phyloP scores from a whole-genome alignment of 1,140 invertebrate species.

The Camponotus vicinus region DNA sequence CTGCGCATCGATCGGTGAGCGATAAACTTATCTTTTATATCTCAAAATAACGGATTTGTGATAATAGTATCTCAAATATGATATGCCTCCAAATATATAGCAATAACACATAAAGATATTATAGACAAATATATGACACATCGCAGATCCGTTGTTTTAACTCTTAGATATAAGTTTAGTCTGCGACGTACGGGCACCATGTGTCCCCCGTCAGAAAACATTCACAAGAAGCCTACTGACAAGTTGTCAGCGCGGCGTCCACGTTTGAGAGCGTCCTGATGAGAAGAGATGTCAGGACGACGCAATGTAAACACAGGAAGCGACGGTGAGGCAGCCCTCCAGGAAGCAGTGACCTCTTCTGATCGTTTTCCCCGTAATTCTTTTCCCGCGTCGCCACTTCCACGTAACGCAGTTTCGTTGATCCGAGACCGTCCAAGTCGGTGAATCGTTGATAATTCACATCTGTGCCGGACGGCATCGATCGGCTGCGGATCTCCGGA shows the following conservation, averaged over 20 bases:
- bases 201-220: slow-evolving; percentile 77
- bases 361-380: slow-evolving; percentile 60
- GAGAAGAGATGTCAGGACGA: slow-evolving; percentile 77
- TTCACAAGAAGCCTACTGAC: slow-evolving; percentile 75
- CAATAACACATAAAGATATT: too few relatives aligned
- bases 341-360: slow-evolving; percentile 73
- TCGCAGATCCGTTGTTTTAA: too few relatives aligned
- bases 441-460: slow-evolving; percentile 68
- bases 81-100: too few relatives aligned
- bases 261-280: slow-evolving; percentile 68
- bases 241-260: slow-evolving; percentile 77
- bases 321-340: slow-evolving; percentile 75
- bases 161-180: slow-evolving; percentile 66
- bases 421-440: not conserved
- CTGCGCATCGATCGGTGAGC: too few relatives aligned
- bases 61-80: too few relatives aligned
- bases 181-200: slow-evolving; percentile 75
- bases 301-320: slow-evolving; percentile 81
- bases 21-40: too few relatives aligned
- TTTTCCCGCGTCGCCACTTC: slow-evolving; percentile 48
- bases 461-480: slow-evolving; percentile 52
- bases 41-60: too few relatives aligned
- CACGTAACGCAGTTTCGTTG: slow-evolving; percentile 1
- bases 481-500: not conserved
- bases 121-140: too few relatives aligned